Evolutionary conservation across 2,888 invertebrate genomes (phyloP).

Genomic region (Dolichomitus sp.): DNA sequence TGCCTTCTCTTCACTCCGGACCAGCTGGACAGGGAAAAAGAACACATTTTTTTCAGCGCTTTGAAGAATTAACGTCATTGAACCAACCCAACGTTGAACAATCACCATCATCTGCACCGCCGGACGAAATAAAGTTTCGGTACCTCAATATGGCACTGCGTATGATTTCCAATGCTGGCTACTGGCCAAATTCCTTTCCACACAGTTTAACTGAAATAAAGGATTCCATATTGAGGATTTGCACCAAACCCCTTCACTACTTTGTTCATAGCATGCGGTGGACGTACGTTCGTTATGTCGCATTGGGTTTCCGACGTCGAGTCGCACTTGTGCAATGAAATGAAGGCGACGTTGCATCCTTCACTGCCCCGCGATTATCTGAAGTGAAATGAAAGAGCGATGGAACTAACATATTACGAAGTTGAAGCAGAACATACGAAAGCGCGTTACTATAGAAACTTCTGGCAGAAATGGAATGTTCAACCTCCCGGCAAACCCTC

Average conservation of each 20-base stretch:
- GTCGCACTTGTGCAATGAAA: not conserved
- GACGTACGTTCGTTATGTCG: slow-evolving; percentile 19
- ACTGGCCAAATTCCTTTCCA: slow-evolving; percentile 76
- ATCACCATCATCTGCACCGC: slow-evolving; percentile 43
- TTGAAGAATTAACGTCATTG: slow-evolving; percentile 62
- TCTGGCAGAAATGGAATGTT: slow-evolving; percentile 41
- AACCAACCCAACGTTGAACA: slow-evolving; percentile 44
- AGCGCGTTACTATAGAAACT: slow-evolving; percentile 49
- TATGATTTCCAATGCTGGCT: slow-evolving; percentile 80
- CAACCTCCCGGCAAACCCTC: slow-evolving; percentile 34
- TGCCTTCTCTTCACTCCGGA: not conserved
- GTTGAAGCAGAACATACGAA: slow-evolving; percentile 6
- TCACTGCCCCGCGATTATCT: not conserved
- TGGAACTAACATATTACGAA: not conserved
- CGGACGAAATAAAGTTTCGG: slow-evolving; percentile 78
- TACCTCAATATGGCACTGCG: slow-evolving; percentile 77
- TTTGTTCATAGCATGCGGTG: slow-evolving; percentile 1
- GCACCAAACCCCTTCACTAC: slow-evolving; percentile 33
- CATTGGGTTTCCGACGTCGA: slow-evolving; percentile 4
- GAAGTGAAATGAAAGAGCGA: slow-evolving; percentile 19
- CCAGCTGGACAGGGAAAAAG: not conserved
- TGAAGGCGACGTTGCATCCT: not conserved
- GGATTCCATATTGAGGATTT: slow-evolving; percentile 79
- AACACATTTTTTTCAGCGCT: slow-evolving; percentile 54
- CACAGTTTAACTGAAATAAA: slow-evolving; percentile 81